A percentile compares a stretch with the other conserved stretches of the same genome.
These are phyloP conservation scores for Lasioglossum albipes DNA, from an alignment of 1,140 invertebrate genomes.

Conservation along the genomic window DNA sequence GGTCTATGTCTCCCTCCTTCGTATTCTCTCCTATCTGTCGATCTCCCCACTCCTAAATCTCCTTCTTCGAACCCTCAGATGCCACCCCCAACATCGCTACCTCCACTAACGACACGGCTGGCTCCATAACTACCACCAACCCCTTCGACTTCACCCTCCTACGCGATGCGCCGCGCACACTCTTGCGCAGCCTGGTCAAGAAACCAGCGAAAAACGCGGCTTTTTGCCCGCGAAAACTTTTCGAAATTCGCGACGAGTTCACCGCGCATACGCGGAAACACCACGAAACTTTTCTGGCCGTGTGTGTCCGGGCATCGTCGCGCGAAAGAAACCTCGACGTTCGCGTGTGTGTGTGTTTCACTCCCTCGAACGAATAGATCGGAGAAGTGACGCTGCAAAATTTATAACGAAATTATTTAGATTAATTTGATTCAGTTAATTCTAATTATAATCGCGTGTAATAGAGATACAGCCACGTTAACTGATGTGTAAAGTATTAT, in stretches of 20 bases:
- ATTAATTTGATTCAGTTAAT: too few species aligned
- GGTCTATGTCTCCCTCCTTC: constrained; percentile 25
- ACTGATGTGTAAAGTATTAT: too few species aligned
- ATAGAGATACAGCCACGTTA: too few species aligned
- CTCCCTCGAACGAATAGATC: too few species aligned
- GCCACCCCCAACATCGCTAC: constrained; percentile 57
- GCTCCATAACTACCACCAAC: constrained; percentile 53
- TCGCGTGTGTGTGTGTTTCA: too few species aligned
- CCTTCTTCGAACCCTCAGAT: constrained; percentile 62
- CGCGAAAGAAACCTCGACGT: constrained; percentile 7
- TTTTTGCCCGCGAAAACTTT: constrained; percentile 74
- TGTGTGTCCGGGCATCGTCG: constrained; percentile 15
- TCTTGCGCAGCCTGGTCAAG: constrained; percentile 59
- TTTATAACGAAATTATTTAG: too few species aligned
- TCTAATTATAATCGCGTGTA: too few species aligned
- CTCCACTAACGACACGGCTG: constrained; percentile 57
- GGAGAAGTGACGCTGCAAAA: too few species aligned
- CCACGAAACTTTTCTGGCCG: constrained; percentile 50
- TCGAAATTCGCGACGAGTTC: constrained; percentile 55
- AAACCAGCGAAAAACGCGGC: constrained; percentile 69
- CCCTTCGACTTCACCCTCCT: constrained; percentile 59
- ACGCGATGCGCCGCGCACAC: constrained; percentile 41
- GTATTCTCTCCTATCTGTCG: constrained; percentile 59
- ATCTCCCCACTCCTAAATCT: constrained; percentile 59
- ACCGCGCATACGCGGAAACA: constrained; percentile 41